Base-by-base conservation (phyloP, 2,888 invertebrate genomes). In the Dryobota labecula region DNA sequence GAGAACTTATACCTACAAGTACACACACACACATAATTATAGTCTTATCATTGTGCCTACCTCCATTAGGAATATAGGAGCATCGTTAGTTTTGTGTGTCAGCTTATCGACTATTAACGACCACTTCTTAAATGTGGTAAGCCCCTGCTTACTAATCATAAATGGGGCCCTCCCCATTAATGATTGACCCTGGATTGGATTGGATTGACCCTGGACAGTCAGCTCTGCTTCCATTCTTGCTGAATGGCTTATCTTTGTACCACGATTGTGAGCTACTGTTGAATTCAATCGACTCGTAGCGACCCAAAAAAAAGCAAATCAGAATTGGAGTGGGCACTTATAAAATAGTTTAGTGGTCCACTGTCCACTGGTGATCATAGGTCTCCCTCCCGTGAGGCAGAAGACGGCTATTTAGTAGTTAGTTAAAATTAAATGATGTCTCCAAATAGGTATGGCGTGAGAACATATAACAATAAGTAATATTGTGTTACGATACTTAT, bases 1-100 rank as follows among this genome's bases (percentile, higher is more conserved):
- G 30, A 51, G 60, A 20, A 51, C 43, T 30, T 15, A 45, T 24
- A 47, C 24, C 36, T 20, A 70, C 11, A 20, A 36, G 36, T 30
- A 63, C 13, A 27, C 20, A n/a, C n/a, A 51, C 15, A 15, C 15
- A 2, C 13, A 45, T 20, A 13, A 41, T 24, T 57, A 45, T 53
- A 27, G n/a, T 51, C 13, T 77, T 75, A 75, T 80, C 76, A 27
- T 11, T 30, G 8, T 47, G 20, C 15, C 13, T 57, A 71, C 47
- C 47, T 27, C 41, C 53, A 67, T 80, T 77, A 75, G 56, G 41
- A 64, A 69, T 61, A 57, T 62, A 58, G 38, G 53, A 36, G 13
- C 58, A 47, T 77, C 72, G 24, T 56, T 64, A 71, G 56, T 3
- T 45, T 47, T 58, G 43, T 78, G 60, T 70, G 72, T 66, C 68